Evolutionary conservation across 2,888 invertebrate genomes (phyloP), one percentile per base, ranked within the genome.

Genomic region (Tetropium fuscum): DNA sequence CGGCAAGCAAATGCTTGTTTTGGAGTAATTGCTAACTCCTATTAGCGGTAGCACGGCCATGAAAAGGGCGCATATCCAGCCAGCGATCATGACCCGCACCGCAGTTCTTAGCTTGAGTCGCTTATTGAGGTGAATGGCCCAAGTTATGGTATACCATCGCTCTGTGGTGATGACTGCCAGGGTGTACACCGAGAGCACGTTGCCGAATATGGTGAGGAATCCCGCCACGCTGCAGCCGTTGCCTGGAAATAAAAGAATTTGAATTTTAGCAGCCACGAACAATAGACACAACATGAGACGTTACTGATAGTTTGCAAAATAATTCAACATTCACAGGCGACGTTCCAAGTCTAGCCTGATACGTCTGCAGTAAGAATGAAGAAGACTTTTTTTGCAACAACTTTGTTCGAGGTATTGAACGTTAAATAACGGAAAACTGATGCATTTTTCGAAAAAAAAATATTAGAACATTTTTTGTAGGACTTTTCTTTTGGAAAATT

Each of bases 1-100:
- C 0, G 90, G 90, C 49, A 90, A 80, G 74, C 90, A 90, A 32
- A 90, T 88, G 73, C 88, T 88, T 64, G 89, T 89, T 71, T 85
- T 87, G 27, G 87, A 84, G 78, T 89, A 90, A 67, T 84, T 85
- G 69, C 87, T 88, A 63, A 90, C 81, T 8, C 88, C 89, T 13
- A 87, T 72, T 2, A 89, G 80, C 1, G 90, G 90, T 20, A 90
- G 77, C 38, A 81, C 78, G 0, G 89, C 88, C 82, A 89, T 83
- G 19, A 81, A 69, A 6, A 86, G 71, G 10, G 87, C 84, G 66
- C 86, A 84, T 2, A 83, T 65, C 88, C 88, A 89, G 0, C 88
- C 88, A 11, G 81, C 77, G 0, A 84, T 76, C 87, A 88, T 88
- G 25, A 87, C 83, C 60, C 83, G 82, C 2, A 83, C 84, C 8